Base-by-base conservation (phyloP, 2,888 invertebrate genomes). In the Sesia bembeciformis region DNA sequence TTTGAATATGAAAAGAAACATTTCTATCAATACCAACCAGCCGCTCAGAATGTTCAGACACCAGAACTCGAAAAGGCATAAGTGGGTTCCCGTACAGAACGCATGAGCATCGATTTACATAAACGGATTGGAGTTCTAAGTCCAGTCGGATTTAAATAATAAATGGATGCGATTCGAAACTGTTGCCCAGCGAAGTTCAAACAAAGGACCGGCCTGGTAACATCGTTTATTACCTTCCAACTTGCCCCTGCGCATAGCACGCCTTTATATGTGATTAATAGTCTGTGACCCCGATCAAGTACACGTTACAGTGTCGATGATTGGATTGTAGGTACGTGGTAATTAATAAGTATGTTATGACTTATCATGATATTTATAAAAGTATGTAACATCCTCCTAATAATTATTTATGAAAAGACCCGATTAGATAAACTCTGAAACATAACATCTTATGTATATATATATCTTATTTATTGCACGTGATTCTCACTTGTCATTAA, bases 91-190 rank as follows among this genome's bases (percentile, higher is more conserved):
- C 60, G 60, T 70, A 68, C 68, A 67, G 71, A 68, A 64, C 60
- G 65, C 62, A 76, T 80, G 81, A 76, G 62, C 78, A 78, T 81
- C 66, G 67, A 81, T 84, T 82, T 80, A 76, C 80, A 81, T 82
- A 81, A 83, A 79, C 73, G 74, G 75, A 79, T 82, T 78, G 64
- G 63, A 73, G 67, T 74, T 72, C 73, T 75, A 73, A 78, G 78
- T 74, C 72, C 72, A 72, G 66, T 64, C 53, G 67, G 72, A 80
- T 81, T 81, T 79, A 74, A 76, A 83, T 80, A 76, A 81, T 79
- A 79, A 78, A 80, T 79, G 68, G 67, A 65, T 60, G 60, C 59
- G 60, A 69, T 71, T 65, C 62, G 60, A 57, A 69, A 67, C 65
- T 68, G 59, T 62, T 46, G 57, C 56, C 43, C 53, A 52, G 40